Evolutionary conservation across 2,797 vertebrate species (phyloP), one percentile per base, ranked within the genome.

Genomic region (Austrolebias charrua): DNA sequence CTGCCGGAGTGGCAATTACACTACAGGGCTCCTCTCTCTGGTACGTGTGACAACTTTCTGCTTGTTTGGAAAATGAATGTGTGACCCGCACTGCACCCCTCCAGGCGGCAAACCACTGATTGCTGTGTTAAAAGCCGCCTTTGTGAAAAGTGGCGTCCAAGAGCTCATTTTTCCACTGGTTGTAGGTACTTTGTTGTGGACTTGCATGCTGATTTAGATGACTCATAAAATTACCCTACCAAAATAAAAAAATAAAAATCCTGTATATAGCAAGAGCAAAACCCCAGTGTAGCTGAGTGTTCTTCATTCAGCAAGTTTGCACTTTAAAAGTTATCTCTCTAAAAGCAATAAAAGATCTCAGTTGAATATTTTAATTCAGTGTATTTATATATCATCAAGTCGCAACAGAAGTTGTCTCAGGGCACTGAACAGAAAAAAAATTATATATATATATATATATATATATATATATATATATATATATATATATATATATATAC

Each of bases 1-100:
- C 88, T 86, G 79, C 79, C 82, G 75, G 73, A 71, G 81, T 77
- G 78, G 78, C 89, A 87, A 91, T 91, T 91, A 89, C 82, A 29
- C 73, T 10, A 40, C 45, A 14, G 45, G 71, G 80, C 73, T 78
- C 82, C 71, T 82, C 76, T 84, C 76, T 79, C 72, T 58, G 77
- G 68, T 84, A 55, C 63, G 69, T 71, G 76, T 82, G 84, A 79
- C 83, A 83, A 80, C 81, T 83, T 79, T 83, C 60, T 43, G 31
- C 78, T 83, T 82, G 72, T 83, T 85, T 71, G 80, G 76, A 75
- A 89, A 86, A 89, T 78, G 62, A 90, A 88, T 82, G 71, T 71
- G 48, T 83, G 82, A 86, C 79, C 83, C 54, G 54, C 58, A 4
- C 53, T 7, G 71, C 76, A 40, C 75, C 72, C 55, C 45, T 75